Evolutionary conservation across 2,888 invertebrate genomes (phyloP).

Genomic region (Archips crataeganus): DNA sequence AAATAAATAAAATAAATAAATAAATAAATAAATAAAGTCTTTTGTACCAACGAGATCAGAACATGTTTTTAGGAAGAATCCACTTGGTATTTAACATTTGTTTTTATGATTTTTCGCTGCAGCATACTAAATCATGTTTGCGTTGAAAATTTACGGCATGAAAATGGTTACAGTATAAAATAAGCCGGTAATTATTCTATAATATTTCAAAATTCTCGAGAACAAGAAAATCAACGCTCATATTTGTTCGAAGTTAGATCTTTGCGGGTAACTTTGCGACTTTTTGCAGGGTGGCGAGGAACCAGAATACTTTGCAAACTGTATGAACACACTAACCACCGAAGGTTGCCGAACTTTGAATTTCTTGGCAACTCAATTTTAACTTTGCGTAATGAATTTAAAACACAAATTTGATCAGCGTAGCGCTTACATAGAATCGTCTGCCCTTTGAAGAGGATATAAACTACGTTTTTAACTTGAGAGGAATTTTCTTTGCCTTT

Average conservation of each 20-base stretch:
- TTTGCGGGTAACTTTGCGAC: conserved; percentile 24
- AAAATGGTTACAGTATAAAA: neutral
- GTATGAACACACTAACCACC: conserved; percentile 22
- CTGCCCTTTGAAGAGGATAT: conserved; percentile 7
- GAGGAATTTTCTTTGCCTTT: neutral
- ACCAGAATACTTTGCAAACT: conserved; percentile 27
- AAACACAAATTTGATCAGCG: conserved; percentile 29
- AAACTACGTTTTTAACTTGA: neutral
- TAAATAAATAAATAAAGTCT: no score
- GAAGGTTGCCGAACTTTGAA: conserved; percentile 20
- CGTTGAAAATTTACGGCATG: neutral
- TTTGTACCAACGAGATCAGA: no score
- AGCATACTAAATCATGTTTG: neutral
- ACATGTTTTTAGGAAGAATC: no score
- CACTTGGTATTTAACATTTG: no score
- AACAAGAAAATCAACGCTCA: conserved; percentile 14
- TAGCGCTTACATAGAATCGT: conserved; percentile 18
- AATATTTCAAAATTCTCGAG: conserved; percentile 5
- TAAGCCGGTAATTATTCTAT: neutral
- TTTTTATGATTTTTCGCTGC: neutral
- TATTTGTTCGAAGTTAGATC: conserved; percentile 22
- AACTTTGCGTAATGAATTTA: conserved; percentile 29
- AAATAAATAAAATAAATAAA: no score
- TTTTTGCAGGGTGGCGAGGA: conserved; percentile 20
- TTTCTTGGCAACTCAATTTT: conserved; percentile 25